phyloP scores from a whole-genome alignment of 2,888 invertebrate species.

The Acholoe squamosa region DNA sequence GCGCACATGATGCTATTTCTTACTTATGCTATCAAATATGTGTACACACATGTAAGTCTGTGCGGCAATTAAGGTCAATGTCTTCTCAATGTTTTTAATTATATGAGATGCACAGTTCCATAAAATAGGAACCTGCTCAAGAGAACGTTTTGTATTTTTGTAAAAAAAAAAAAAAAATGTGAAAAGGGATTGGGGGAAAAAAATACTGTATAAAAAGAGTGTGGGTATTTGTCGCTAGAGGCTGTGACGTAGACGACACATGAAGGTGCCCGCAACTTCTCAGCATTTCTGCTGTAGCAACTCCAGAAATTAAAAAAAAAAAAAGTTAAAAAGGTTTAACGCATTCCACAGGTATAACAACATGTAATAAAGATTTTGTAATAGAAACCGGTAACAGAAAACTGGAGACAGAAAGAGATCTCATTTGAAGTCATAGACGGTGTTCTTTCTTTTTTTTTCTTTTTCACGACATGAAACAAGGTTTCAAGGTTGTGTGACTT shows the following conservation, averaged over 20 bases:
- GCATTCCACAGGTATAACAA: slow-evolving; percentile 40
- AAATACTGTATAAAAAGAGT: not conserved
- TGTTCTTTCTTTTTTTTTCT: slow-evolving; percentile 24
- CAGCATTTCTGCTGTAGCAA: not conserved
- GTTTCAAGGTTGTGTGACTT: slow-evolving; percentile 29
- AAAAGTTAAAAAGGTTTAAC: not conserved
- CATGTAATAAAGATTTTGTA: not conserved
- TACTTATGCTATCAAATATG: slow-evolving; percentile 66
- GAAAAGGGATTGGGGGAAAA: not conserved
- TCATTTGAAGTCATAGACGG: slow-evolving; percentile 39
- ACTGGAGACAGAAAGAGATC: slow-evolving; percentile 36
- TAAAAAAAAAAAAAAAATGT: slow-evolving; percentile 29
- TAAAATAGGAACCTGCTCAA: slow-evolving; percentile 56
- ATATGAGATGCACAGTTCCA: slow-evolving; percentile 53
- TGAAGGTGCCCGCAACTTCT: not conserved
- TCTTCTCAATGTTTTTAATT: slow-evolving; percentile 50
- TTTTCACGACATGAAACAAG: slow-evolving; percentile 20
- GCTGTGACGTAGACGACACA: not conserved
- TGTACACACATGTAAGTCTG: not conserved
- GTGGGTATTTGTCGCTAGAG: slow-evolving; percentile 1
- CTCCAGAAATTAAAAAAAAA: not conserved
- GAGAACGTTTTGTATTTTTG: slow-evolving; percentile 59
- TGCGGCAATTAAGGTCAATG: slow-evolving; percentile 32
- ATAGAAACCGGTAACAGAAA: not conserved
- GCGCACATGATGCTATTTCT: slow-evolving; percentile 67